Percentiles rank a stretch among this genome's conserved stretches.
Conservation (phyloP, 2,797 vertebrate genomes). For the Poecilia wingei region DNA sequence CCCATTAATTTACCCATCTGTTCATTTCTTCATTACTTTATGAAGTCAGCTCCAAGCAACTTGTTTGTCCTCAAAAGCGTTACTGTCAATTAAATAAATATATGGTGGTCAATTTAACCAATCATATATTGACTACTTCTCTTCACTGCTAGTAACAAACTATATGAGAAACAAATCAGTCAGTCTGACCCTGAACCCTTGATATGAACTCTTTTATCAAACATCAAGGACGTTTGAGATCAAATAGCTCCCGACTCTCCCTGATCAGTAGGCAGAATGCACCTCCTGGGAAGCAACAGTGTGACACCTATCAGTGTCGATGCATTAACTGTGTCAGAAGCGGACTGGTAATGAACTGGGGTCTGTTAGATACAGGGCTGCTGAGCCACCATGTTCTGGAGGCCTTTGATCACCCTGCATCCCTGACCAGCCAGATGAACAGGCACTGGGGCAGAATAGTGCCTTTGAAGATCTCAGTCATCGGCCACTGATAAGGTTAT, state of each 20-base stretch:
- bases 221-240: slow-evolving; percentile 61
- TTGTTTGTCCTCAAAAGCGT: slow-evolving; percentile 21
- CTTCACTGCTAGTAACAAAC: neutral
- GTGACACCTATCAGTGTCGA: slow-evolving; percentile 67
- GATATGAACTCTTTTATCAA: slow-evolving; percentile 48
- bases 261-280: slow-evolving; percentile 60
- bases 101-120: slow-evolving; percentile 4
- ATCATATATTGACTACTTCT: neutral
- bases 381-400: slow-evolving; percentile 61
- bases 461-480: slow-evolving; percentile 82
- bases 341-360: slow-evolving; percentile 45
- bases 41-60: slow-evolving; percentile 40
- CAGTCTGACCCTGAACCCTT: slow-evolving; percentile 21
- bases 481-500: slow-evolving; percentile 79
- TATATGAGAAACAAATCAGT: neutral
- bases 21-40: slow-evolving; percentile 64
- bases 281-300: slow-evolving; percentile 59
- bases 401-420: slow-evolving; percentile 77
- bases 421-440: slow-evolving; percentile 64
- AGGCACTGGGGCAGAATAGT: slow-evolving; percentile 67
- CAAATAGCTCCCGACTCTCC: slow-evolving; percentile 44
- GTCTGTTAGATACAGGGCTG: slow-evolving; percentile 39
- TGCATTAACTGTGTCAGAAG: slow-evolving; percentile 39
- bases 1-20: slow-evolving; percentile 67
- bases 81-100: slow-evolving; percentile 26